phyloP scores from a whole-genome alignment of 2,888 invertebrate species.

The Amphiduros pacificus region DNA sequence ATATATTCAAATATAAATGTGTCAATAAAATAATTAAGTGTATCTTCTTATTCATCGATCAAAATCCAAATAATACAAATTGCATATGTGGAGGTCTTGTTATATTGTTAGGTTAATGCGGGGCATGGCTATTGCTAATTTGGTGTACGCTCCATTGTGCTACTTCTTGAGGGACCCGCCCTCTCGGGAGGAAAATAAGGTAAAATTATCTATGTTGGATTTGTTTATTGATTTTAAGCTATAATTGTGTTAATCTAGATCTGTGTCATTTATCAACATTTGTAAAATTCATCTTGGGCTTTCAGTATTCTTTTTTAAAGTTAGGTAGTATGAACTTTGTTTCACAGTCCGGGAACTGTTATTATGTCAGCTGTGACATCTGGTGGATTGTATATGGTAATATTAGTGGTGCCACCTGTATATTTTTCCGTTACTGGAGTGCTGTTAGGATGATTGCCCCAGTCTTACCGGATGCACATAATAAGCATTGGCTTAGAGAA shows the following conservation, averaged over 20 bases:
- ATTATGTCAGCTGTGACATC: too few species aligned
- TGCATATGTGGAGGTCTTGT: not conserved
- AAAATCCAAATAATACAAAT: not conserved
- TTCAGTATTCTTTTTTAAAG: not conserved
- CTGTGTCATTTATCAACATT: not conserved
- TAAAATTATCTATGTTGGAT: slow-evolving; percentile 18
- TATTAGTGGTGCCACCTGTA: too few species aligned
- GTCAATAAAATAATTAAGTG: not conserved
- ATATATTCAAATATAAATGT: not conserved
- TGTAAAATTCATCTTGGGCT: not conserved
- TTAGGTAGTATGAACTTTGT: too few species aligned
- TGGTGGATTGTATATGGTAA: too few species aligned
- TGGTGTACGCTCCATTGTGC: slow-evolving; percentile 72
- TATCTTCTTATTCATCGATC: not conserved
- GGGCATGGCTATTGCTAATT: slow-evolving; percentile 71
- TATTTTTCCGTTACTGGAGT: too few species aligned
- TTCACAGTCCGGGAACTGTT: too few species aligned
- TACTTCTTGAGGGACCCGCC: slow-evolving; percentile 50
- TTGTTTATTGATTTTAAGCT: not conserved
- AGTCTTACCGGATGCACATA: too few species aligned
- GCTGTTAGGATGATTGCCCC: too few species aligned
- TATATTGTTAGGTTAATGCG: slow-evolving; percentile 72
- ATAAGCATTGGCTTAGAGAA: too few species aligned
- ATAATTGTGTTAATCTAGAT: not conserved
- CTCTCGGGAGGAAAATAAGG: slow-evolving; percentile 38